A percentile compares a stretch with the other conserved stretches of the same genome.
Evolutionary conservation across 2,888 invertebrate species (phyloP).

Genomic region (Trilocha varians): DNA sequence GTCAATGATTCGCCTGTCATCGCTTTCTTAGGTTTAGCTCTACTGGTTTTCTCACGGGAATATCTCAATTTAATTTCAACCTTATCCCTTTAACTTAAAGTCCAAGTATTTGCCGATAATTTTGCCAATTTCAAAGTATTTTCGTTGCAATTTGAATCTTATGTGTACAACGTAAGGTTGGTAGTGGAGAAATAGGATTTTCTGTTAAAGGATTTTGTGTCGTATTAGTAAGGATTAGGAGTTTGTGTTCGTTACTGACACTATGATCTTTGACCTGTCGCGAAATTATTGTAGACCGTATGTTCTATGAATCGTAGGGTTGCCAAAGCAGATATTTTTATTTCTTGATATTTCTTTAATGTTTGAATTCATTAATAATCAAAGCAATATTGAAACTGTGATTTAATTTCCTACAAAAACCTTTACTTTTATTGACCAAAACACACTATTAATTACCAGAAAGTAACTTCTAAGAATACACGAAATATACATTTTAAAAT

Average conservation of each 20-base stretch:
- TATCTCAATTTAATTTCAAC: neutral
- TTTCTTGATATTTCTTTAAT: too few species aligned
- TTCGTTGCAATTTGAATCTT: neutral
- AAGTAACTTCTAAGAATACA: too few species aligned
- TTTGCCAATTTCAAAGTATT: neutral
- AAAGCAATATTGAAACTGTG: too few species aligned
- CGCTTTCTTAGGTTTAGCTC: slow-evolving; percentile 1
- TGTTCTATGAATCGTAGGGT: neutral
- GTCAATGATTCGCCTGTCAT: slow-evolving; percentile 11
- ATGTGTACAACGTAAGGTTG: too few species aligned
- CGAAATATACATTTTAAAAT: too few species aligned
- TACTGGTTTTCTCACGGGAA: neutral
- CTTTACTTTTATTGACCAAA: too few species aligned
- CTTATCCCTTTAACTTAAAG: neutral
- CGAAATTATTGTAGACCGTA: slow-evolving; percentile 3
- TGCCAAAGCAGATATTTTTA: too few species aligned
- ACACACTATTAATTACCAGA: too few species aligned
- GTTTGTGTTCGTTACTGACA: neutral
- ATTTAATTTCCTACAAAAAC: too few species aligned
- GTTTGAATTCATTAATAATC: too few species aligned
- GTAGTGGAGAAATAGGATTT: too few species aligned
- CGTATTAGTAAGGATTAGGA: neutral
- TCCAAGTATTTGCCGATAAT: neutral
- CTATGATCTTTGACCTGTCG: slow-evolving; percentile 13
- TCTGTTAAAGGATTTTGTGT: neutral